Conservation (phyloP, 2,797 vertebrate genomes). For the Glyptemys insculpta region DNA sequence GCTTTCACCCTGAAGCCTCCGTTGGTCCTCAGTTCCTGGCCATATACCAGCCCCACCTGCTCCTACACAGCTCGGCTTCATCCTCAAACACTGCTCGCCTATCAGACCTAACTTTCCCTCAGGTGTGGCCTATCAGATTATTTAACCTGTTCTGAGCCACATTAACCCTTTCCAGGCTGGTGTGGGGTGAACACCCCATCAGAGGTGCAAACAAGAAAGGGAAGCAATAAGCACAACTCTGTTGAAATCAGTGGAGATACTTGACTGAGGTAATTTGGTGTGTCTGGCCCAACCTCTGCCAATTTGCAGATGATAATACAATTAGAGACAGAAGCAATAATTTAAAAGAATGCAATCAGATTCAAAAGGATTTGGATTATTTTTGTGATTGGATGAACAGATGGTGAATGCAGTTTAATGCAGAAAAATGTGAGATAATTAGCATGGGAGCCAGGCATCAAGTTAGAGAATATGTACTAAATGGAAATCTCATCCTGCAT, state of each 20-base stretch:
- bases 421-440: slow-evolving; percentile 64
- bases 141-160: neutral
- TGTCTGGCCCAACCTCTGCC: slow-evolving; percentile 55
- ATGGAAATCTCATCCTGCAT: slow-evolving; percentile 70
- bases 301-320: slow-evolving; percentile 56
- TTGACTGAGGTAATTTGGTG: too few species aligned
- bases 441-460: slow-evolving; percentile 67
- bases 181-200: neutral
- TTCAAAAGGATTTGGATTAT: slow-evolving; percentile 68
- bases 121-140: neutral
- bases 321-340: slow-evolving; percentile 63
- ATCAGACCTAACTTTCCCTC: neutral
- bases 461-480: slow-evolving; percentile 70
- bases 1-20: too few species aligned
- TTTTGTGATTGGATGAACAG: slow-evolving; percentile 69
- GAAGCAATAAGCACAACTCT: neutral
- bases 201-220: neutral
- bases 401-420: slow-evolving; percentile 71
- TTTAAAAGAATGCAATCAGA: slow-evolving; percentile 33
- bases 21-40: too few species aligned
- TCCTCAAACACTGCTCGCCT: too few species aligned
- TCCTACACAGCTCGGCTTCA: too few species aligned
- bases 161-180: neutral
- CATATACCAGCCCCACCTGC: too few species aligned
- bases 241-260: slow-evolving; percentile 50